Percentiles rank a stretch among this genome's conserved stretches.
Evolutionary conservation across 2,797 vertebrate genomes (phyloP).

Genomic region (Trematomus bernacchii): DNA sequence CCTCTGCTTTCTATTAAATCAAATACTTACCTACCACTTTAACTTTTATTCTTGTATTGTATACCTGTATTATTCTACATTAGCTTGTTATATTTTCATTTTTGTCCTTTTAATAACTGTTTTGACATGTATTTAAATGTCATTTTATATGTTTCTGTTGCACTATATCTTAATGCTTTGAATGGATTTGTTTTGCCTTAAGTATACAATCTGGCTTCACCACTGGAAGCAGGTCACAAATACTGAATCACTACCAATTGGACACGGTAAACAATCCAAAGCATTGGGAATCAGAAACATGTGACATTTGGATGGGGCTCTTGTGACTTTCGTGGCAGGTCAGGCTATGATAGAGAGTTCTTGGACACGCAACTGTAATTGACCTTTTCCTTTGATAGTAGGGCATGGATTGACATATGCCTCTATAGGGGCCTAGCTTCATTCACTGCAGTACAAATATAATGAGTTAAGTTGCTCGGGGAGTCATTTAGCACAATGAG

Average conservation of each 20-base stretch:
- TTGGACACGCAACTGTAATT: conserved; percentile 73
- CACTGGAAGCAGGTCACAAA: background rate
- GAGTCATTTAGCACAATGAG: conserved; percentile 54
- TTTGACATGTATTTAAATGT: too few relatives aligned
- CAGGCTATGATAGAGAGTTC: conserved; percentile 74
- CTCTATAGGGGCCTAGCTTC: conserved; percentile 30
- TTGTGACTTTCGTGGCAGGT: conserved; percentile 75
- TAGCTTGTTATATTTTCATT: too few relatives aligned
- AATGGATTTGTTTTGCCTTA: too few relatives aligned
- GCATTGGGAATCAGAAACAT: conserved; percentile 51
- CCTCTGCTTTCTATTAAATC: too few relatives aligned
- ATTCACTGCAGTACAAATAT: conserved; percentile 54
- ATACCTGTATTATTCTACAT: too few relatives aligned
- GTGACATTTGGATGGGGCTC: conserved; percentile 78
- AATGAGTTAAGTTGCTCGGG: conserved; percentile 62
- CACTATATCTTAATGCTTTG: too few relatives aligned
- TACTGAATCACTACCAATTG: conserved; percentile 32
- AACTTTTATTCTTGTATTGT: too few relatives aligned
- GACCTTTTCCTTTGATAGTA: conserved; percentile 77
- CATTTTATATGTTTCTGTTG: too few relatives aligned
- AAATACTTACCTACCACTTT: too few relatives aligned
- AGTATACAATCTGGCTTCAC: background rate
- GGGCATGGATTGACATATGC: conserved; percentile 61
- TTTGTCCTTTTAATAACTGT: too few relatives aligned
- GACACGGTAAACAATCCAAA: conserved; percentile 46